These are phyloP conservation scores for Tympanuchus pallidicinctus DNA, from an alignment of 2,113 vertebrate genomes.

Conservation along the genomic window DNA sequence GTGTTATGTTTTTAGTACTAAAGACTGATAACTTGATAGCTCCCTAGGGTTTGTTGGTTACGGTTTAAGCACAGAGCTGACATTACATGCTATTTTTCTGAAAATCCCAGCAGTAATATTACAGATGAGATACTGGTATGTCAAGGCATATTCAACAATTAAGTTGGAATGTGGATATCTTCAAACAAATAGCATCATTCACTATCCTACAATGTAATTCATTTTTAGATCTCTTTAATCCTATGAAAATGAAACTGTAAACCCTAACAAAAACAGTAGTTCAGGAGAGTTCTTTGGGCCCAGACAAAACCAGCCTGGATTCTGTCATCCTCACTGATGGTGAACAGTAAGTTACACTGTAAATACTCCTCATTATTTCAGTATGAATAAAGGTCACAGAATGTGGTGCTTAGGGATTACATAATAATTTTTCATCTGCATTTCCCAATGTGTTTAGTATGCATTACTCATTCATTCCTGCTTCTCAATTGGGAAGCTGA, in stretches of 20 bases:
- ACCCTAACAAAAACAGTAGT: neutral
- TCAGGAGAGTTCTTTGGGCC: neutral
- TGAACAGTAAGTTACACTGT: neutral
- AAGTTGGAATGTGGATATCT: neutral
- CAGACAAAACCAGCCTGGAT: constrained; percentile 25
- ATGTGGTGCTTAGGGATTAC: neutral
- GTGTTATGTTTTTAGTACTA: constrained; percentile 76
- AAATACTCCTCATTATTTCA: constrained; percentile 35
- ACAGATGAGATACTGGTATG: constrained; percentile 61
- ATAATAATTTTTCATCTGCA: neutral
- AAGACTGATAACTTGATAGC: constrained; percentile 80
- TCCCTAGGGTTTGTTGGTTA: constrained; percentile 72
- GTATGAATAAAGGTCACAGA: constrained; percentile 11
- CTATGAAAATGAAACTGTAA: neutral
- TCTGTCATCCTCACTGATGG: neutral
- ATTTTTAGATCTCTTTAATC: constrained; percentile 19
- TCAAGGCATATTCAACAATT: neutral
- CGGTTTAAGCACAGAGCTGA: constrained; percentile 72
- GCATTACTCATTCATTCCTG: neutral
- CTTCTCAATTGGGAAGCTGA: neutral
- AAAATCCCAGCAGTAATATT: constrained; percentile 67
- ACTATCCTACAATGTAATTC: neutral
- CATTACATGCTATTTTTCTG: constrained; percentile 66
- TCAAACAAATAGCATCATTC: neutral
- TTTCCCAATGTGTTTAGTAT: neutral